Percentiles rank a stretch among this genome's conserved stretches.
phyloP scores from a whole-genome alignment of 2,113 vertebrate species.

The Alexandromys fortis region DNA sequence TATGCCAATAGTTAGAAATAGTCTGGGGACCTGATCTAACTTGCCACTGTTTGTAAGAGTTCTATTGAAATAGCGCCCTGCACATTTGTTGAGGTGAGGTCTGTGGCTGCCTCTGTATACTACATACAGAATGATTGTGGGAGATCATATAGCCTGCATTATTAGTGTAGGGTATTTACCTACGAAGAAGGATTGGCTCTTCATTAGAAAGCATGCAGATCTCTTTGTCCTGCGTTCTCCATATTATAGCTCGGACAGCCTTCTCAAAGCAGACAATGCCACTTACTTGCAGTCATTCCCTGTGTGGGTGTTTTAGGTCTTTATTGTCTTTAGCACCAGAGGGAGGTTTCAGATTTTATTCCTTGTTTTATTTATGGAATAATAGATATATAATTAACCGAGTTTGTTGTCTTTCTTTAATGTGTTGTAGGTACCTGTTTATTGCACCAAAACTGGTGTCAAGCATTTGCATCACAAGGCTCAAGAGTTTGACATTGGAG shows the following conservation, averaged over 20 bases:
- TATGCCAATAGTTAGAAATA: background rate
- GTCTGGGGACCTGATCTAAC: background rate
- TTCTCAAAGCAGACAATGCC: background rate
- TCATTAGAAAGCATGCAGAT: background rate
- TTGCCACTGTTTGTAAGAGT: background rate
- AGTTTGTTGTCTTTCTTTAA: background rate
- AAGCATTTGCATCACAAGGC: constrained; percentile 97
- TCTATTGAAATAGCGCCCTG: background rate
- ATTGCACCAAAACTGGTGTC: constrained; percentile 96
- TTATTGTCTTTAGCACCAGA: background rate
- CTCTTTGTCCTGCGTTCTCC: background rate
- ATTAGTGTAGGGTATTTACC: background rate
- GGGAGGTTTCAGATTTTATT: background rate
- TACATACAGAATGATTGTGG: background rate
- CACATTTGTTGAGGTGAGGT: background rate
- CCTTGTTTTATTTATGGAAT: background rate
- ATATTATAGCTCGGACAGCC: background rate
- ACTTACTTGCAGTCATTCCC: background rate
- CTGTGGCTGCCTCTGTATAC: background rate
- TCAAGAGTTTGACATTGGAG: constrained; percentile 94
- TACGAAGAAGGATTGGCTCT: background rate
- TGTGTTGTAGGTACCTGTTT: constrained; percentile 90
- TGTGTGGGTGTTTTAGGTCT: background rate
- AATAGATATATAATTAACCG: background rate
- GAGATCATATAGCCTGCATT: background rate